Conservation (phyloP, 2,113 vertebrate genomes). For the Uria lomvia region DNA sequence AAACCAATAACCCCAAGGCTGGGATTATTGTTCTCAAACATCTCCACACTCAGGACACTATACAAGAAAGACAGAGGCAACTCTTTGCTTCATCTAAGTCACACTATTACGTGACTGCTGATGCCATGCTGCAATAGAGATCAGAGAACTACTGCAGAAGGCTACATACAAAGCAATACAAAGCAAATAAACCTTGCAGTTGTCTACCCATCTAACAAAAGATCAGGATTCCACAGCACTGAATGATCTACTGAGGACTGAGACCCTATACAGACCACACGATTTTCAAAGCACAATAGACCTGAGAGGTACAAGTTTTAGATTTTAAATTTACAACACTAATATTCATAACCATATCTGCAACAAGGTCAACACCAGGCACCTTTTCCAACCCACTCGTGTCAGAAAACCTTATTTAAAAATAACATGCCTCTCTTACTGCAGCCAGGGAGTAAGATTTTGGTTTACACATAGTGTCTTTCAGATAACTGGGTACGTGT, state of each 20-base stretch:
- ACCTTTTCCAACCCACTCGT: background rate
- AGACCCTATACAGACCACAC: background rate
- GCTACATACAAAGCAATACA: background rate
- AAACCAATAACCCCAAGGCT: background rate
- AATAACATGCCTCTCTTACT: background rate
- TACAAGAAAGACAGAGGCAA: background rate
- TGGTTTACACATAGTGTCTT: background rate
- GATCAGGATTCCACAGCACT: background rate
- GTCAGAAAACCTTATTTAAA: background rate
- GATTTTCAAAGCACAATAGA: background rate
- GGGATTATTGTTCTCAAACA: background rate
- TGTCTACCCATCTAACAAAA: background rate
- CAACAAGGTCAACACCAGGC: background rate
- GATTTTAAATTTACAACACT: background rate
- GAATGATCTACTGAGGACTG: background rate
- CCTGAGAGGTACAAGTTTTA: background rate
- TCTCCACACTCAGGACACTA: background rate
- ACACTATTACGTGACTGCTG: background rate
- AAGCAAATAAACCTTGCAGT: background rate
- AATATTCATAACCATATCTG: background rate
- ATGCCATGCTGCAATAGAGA: background rate
- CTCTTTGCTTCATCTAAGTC: background rate
- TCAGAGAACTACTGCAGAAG: background rate
- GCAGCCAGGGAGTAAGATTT: background rate
- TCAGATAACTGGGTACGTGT: background rate